These are phyloP conservation scores for Azorinus chamasolen DNA, from an alignment of 2,888 invertebrate species.

Conservation along the genomic window DNA sequence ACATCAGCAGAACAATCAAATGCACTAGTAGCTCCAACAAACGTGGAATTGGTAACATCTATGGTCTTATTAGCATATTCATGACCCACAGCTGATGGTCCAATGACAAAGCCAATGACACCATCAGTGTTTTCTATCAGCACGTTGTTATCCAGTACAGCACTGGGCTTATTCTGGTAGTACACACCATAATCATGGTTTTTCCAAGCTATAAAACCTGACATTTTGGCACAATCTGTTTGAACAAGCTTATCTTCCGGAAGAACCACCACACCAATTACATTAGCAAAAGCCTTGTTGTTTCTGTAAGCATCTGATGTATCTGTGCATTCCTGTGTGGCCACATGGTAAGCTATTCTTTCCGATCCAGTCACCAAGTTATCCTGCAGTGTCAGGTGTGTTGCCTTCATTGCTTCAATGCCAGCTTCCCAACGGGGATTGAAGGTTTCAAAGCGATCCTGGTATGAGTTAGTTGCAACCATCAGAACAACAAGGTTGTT, in stretches of 20 bases:
- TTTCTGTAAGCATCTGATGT: constrained; percentile 54
- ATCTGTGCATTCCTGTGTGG: constrained; percentile 64
- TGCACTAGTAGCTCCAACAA: constrained; percentile 77
- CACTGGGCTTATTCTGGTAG: constrained; percentile 41
- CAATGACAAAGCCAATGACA: constrained; percentile 72
- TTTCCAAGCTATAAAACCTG: constrained; percentile 77
- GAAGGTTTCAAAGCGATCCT: constrained; percentile 70
- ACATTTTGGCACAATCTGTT: constrained; percentile 65
- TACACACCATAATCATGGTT: constrained; percentile 80
- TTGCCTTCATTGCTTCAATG: constrained; percentile 66
- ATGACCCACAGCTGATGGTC: constrained; percentile 70
- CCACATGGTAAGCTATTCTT: constrained; percentile 71
- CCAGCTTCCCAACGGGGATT: constrained; percentile 72
- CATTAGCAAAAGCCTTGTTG: constrained; percentile 71
- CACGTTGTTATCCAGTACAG: constrained; percentile 62
- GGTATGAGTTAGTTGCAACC: constrained; percentile 78
- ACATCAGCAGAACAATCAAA: constrained; percentile 75
- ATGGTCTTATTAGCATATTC: constrained; percentile 63
- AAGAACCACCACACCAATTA: constrained; percentile 67
- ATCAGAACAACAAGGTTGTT: constrained; percentile 77
- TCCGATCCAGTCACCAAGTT: constrained; percentile 81
- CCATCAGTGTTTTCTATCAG: constrained; percentile 79
- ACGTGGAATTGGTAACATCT: constrained; percentile 65
- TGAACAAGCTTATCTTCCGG: constrained; percentile 5
- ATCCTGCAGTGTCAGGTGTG: constrained; percentile 61